Conservation (phyloP, 2,113 vertebrate species). For the Macrotis lagotis region DNA sequence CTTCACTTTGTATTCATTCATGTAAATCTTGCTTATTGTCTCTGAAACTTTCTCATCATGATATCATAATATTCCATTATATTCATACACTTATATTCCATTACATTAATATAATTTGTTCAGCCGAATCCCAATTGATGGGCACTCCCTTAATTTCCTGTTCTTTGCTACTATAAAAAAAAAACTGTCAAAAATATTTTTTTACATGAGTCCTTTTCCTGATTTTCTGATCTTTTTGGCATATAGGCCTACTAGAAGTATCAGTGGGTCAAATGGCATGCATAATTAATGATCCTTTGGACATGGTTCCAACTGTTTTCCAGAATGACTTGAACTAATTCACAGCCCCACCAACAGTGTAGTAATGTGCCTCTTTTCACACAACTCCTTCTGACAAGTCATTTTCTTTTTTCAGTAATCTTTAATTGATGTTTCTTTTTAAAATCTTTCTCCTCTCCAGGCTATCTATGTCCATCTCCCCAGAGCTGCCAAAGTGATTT, state of each 20-base stretch:
- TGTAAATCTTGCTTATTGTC: neutral
- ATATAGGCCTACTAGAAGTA: neutral
- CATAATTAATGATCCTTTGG: neutral
- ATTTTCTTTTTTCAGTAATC: neutral
- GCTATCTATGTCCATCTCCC: neutral
- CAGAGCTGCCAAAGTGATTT: neutral
- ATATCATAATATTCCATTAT: too few relatives aligned
- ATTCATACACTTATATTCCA: neutral
- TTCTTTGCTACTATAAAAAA: neutral
- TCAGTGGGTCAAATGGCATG: neutral
- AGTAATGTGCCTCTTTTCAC: neutral
- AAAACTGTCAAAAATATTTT: neutral
- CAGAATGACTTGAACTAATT: neutral
- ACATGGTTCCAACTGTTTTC: neutral
- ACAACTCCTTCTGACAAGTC: neutral
- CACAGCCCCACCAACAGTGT: neutral
- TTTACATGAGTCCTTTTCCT: neutral
- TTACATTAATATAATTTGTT: neutral
- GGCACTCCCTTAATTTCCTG: neutral
- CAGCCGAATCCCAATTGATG: neutral
- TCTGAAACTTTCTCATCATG: neutral
- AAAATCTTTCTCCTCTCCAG: neutral
- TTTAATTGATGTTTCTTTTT: neutral
- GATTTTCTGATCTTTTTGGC: neutral
- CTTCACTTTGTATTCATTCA: neutral